Evolutionary conservation across 2,888 invertebrate species (phyloP).

Genomic region (Catonia carolina): DNA sequence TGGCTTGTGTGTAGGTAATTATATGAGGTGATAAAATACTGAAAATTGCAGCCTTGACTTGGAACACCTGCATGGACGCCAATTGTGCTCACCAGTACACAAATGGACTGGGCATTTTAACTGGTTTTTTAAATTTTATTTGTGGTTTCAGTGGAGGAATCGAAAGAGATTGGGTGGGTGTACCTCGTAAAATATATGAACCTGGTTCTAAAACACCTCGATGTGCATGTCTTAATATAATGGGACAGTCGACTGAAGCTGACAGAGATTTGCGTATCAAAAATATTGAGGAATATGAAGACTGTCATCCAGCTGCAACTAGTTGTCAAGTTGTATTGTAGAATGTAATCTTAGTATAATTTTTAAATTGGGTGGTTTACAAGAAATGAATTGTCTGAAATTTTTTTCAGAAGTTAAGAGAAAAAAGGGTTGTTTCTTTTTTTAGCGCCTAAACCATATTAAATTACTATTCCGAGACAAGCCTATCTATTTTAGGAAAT

Average conservation of each 20-base stretch:
- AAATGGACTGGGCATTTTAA: no score
- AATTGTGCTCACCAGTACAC: not conserved
- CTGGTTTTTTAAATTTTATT: no score
- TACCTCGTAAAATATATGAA: slow-evolving; percentile 75
- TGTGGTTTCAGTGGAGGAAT: slow-evolving; percentile 75
- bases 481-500: no score
- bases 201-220: slow-evolving; percentile 59
- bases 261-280: slow-evolving; percentile 23
- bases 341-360: no score
- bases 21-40: no score
- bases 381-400: no score
- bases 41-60: not conserved
- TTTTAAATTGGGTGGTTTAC: no score
- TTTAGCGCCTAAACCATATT: no score
- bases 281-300: slow-evolving; percentile 55
- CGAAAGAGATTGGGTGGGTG: slow-evolving; percentile 77
- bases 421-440: no score
- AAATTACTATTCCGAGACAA: no score
- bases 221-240: slow-evolving; percentile 73
- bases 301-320: slow-evolving; percentile 51
- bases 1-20: not conserved
- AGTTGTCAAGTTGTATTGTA: slow-evolving; percentile 46
- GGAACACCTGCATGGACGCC: not conserved
- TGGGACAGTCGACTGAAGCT: slow-evolving; percentile 38
- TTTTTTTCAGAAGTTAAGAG: no score